Base-by-base conservation (phyloP, 2,797 vertebrate genomes). In the Apogon talboti region DNA sequence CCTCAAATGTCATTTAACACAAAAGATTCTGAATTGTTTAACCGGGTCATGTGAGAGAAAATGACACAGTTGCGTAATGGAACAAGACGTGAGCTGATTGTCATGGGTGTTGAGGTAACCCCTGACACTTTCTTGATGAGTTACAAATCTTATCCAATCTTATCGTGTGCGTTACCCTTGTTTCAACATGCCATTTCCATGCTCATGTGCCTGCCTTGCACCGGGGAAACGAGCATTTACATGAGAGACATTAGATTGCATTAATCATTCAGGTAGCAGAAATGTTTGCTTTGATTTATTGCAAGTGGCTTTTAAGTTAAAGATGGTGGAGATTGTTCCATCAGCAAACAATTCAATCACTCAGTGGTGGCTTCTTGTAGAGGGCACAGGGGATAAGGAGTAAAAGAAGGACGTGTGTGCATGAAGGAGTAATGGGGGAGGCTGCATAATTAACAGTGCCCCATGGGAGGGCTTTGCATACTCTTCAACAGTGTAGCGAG, bases 251-350 rank as follows among this genome's bases (percentile, higher is more conserved):
- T 85, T 81, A 81, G 78, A 80, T 42, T 51, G 38, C 83, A 87
- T 87, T 66, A 78, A 85, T 85, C 81, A 79, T 78, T 78, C 59
- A 66, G 46, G 41, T 61, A 24, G 58, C 45, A 47, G 46, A 73
- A 74, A 66, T 74, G 59, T 85, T 88, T 81, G 41, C 66, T 81
- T 80, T 88, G 87, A 89, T 89, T 87, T 85, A 91, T 87, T 62
- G 59, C 13, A 10, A 72, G 71, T 56, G 53, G 83, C 74, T 84
- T 84, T 83, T 76, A 70, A 80, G 71, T 78, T 85, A 88, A 83
- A 82, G 65, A 84, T 76, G 54, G 60, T 35, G 38, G 45, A 61
- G 57, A 84, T 85, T 81, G 81, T 85, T 90, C 81, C 66, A 61
- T 80, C 72, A 66, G 60, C 66, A 81, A 81, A 86, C 87, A 77